These are phyloP conservation scores for Sturnus vulgaris DNA, from an alignment of 2,113 vertebrate genomes.

Conservation along the genomic window DNA sequence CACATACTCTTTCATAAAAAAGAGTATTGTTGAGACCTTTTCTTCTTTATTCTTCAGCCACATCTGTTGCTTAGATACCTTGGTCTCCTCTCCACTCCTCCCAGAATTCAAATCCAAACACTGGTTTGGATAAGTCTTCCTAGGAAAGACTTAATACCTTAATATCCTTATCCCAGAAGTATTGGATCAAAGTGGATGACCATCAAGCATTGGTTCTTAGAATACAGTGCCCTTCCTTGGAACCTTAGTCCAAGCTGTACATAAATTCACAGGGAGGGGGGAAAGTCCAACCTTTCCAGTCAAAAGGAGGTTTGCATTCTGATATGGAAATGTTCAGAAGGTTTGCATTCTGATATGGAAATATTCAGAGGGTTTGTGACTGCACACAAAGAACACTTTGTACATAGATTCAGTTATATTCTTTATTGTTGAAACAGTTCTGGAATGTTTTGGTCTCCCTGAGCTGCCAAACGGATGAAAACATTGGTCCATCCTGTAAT, in stretches of 20 bases:
- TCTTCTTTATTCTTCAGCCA: neutral
- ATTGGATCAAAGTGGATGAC: neutral
- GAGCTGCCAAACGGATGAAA: neutral
- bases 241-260: neutral
- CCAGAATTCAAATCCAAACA: neutral
- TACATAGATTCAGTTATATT: neutral
- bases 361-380: neutral
- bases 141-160: neutral
- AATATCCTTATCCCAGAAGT: neutral
- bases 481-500: neutral
- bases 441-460: slow-evolving; percentile 27
- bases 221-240: neutral
- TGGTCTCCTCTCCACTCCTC: neutral
- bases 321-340: neutral
- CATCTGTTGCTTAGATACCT: neutral
- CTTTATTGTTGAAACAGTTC: slow-evolving; percentile 20
- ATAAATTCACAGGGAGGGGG: neutral
- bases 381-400: slow-evolving; percentile 38
- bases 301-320: neutral
- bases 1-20: neutral
- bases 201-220: neutral
- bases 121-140: neutral
- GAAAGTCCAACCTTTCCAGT: neutral
- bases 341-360: neutral
- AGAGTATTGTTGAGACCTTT: neutral